Evolutionary conservation across 2,888 invertebrate species (phyloP).

Genomic region (Cenopis cana): DNA sequence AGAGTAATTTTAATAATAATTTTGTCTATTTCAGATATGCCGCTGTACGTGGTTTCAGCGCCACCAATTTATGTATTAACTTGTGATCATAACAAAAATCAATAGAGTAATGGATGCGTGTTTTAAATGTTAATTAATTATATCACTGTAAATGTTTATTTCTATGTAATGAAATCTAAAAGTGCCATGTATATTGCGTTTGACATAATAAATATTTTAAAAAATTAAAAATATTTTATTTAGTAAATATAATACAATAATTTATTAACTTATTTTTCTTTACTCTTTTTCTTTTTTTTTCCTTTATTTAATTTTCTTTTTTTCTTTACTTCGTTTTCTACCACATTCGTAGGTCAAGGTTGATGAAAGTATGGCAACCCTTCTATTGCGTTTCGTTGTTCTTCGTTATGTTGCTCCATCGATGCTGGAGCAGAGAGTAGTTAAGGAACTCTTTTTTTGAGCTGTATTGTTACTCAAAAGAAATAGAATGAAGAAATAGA

Average conservation of each 20-base stretch:
- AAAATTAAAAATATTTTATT: too few species aligned
- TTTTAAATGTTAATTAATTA: background rate
- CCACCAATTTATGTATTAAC: constrained; percentile 71
- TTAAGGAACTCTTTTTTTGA: too few species aligned
- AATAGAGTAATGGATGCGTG: constrained; percentile 17
- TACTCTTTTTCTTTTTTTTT: too few species aligned
- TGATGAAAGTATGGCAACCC: constrained; percentile 6
- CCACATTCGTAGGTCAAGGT: constrained; percentile 15
- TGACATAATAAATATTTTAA: background rate
- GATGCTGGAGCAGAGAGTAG: too few species aligned
- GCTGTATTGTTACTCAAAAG: too few species aligned
- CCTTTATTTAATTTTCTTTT: too few species aligned
- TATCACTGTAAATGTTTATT: background rate
- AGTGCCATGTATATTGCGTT: constrained; percentile 5
- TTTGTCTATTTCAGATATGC: constrained; percentile 61
- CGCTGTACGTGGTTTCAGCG: constrained; percentile 65
- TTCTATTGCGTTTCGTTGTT: constrained; percentile 23
- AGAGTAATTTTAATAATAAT: background rate
- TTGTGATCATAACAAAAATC: constrained; percentile 61
- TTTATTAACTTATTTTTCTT: too few species aligned
- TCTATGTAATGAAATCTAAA: background rate
- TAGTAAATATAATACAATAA: too few species aligned
- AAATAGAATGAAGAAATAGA: too few species aligned
- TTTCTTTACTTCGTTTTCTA: constrained; percentile 9
- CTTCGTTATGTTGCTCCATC: background rate